Evolutionary conservation across 2,113 vertebrate species (phyloP), one percentile per base, ranked within the genome.

Genomic region (Haemorhous mexicanus): DNA sequence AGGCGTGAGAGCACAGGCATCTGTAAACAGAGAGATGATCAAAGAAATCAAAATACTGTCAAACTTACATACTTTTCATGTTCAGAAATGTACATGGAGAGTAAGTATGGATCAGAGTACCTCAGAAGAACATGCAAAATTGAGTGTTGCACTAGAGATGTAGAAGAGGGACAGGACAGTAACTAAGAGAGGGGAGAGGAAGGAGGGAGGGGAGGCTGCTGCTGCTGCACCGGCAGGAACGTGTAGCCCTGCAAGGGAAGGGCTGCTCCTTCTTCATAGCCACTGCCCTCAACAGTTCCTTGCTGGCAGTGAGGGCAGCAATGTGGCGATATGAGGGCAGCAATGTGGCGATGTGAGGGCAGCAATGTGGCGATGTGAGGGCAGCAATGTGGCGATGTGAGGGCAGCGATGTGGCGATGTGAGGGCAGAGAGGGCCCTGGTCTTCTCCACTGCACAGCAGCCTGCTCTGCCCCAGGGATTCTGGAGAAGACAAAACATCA

Each of bases 181-280:
- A 55, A 27, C 10, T 12, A 37, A n/a, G 26, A 16, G 33, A 35
- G 5, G 5, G 22, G 6, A 62, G 12, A 27, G 21, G 37, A 37
- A 46, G 37, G 19, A 30, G 16, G 10, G 9, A 50, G n/a, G 8
- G 27, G 17, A 58, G 26, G 30, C 47, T 18, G 50, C 24, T 89
- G 53, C 46, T n/a, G 43, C 41, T 1, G 1, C 44, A 5, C 9
- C 2, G 5, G 30, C 9, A 30, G 22, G n/a, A 63, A 50, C 0
- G 43, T 18, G 35, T 5, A 32, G 39, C 44, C 33, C 19, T 59
- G 9, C 19, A 3, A 10, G 33, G 24, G 17, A 89, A 84, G 44
- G 58, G 8, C 49, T 35, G 43, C 11, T 78, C 37, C 20, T 47
- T 18, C 58, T 21, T 2, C 15, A 5, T 10, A 13, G 43, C 43